Evolutionary conservation across 2,888 invertebrate species (phyloP), one percentile per base, ranked within the genome.

Genomic region (Hypolimnas misippus): DNA sequence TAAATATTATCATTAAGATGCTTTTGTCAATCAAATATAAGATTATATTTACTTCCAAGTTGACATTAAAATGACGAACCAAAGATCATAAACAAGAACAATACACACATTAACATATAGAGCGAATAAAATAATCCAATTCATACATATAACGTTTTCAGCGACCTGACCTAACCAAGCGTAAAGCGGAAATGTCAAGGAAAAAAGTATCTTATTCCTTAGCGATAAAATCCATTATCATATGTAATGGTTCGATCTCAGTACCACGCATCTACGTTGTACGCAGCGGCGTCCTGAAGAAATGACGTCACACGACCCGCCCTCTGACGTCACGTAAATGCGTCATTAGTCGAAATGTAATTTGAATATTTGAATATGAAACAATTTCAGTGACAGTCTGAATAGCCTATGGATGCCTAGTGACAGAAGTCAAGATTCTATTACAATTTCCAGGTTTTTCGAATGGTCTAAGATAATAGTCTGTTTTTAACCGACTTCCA

Each of bases 221-320:
- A 16, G 6, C 12, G 17, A 14, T 57, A 66, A 55, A 66, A 38
- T 55, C 46, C 51, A 70, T 63, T 65, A 58, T 63, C 52, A n/a
- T 40, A 56, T 51, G 60, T 56, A 62, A 56, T 51, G 38, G 51
- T 29, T 8, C 29, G 42, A 52, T 62, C 55, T 64, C 63, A 38
- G 51, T 63, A 50, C 63, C 60, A 66, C 67, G 65, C 62, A 79
- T 72, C 75, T 82, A 78, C 81, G 79, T 35, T 62, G 73, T 76
- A 80, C 77, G 76, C 76, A 75, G 25, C 29, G 29, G 14, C n/a
- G 46, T 25, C 21, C 29, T 40, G 55, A 59, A 61, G 56, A 31
- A 57, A 68, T 76, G 77, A 82, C 83, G 84, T 82, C 80, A 80
- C 71, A 31, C 17, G 64, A 29, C 71, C 69, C 65, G 65, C 70